Evolutionary conservation across 2,113 vertebrate species (phyloP).

Genomic region (Pseudonaja textilis): DNA sequence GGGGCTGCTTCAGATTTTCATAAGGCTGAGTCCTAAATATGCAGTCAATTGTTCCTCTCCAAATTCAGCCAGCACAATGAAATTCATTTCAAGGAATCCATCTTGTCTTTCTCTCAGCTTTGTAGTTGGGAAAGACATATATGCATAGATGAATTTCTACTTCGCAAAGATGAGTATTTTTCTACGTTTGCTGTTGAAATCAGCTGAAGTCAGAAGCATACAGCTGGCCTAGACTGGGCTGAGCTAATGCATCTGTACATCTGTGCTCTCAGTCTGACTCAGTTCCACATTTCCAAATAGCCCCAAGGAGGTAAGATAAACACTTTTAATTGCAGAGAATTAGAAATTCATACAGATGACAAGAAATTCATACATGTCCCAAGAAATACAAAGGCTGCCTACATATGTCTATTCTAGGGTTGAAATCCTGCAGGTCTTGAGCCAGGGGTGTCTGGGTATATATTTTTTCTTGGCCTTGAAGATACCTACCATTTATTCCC

Average conservation of each 20-base stretch:
- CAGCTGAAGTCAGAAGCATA: too few relatives aligned
- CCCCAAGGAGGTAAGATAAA: not conserved
- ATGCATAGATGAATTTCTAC: slow-evolving; percentile 47
- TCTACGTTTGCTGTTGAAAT: slow-evolving; percentile 22
- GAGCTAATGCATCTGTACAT: not conserved
- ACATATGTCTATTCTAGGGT: not conserved
- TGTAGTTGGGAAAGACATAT: not conserved
- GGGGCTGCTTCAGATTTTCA: slow-evolving; percentile 5
- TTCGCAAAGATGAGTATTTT: not conserved
- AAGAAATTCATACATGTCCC: not conserved
- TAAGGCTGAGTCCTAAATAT: not conserved
- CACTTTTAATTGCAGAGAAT: not conserved
- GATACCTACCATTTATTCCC: not conserved
- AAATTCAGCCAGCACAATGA: not conserved
- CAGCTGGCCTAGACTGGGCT: not conserved
- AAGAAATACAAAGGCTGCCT: not conserved
- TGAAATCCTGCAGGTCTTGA: not conserved
- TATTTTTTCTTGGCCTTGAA: not conserved
- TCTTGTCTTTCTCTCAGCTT: not conserved
- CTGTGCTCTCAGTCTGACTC: not conserved
- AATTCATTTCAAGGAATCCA: not conserved
- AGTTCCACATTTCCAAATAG: not conserved
- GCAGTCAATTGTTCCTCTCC: not conserved
- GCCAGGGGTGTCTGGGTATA: not conserved
- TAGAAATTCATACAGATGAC: not conserved